Base-by-base conservation (phyloP, 2,888 invertebrate species). In the Lacanobia oleracea region DNA sequence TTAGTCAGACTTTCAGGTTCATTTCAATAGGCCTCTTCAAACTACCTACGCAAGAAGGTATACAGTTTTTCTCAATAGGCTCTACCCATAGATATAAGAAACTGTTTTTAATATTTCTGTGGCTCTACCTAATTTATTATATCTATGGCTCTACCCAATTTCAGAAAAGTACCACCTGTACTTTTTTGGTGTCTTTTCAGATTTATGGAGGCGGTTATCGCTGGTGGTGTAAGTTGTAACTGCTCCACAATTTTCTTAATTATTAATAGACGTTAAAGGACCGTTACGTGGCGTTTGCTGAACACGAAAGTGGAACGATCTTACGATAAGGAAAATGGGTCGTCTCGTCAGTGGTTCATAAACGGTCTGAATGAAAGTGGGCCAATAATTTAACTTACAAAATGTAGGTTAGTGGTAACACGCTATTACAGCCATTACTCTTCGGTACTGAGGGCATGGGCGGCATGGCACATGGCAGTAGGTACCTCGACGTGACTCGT, bases 401-500 rank as follows among this genome's bases (percentile, higher is more conserved):
- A 93, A 95, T 94, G 94, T 95, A 91, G 94, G 94, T 94, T 93
- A 95, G 89, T 88, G 84, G 93, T 91, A 88, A 88, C 95, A 95
- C 95, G 94, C 93, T 90, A 94, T 92, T 90, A 91, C 81, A 84
- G 67, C 80, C 76, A 78, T 81, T 88, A 82, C 86, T 83, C 86
- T 86, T 78, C 75, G 73, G 75, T 77, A 67, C 70, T 62, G 50
- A 78, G 51, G 61, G 76, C 78, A 72, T 27, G 61, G 50, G 77
- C 50, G 61, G 76, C 78, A 72, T 27, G 61, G 27, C 74, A 72
- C 77, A 59, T 48, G 61, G 21, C 74, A 72, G 51, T 53, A 65
- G 72, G 57, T 56, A 72, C 45, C 51, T 21, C 33, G 40, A 43
- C 67, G 37, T 60, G 54, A 66, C 45, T 59, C 43, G 33, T 64